phyloP scores from a whole-genome alignment of 2,888 invertebrate genomes.

The Vanessa cardui region DNA sequence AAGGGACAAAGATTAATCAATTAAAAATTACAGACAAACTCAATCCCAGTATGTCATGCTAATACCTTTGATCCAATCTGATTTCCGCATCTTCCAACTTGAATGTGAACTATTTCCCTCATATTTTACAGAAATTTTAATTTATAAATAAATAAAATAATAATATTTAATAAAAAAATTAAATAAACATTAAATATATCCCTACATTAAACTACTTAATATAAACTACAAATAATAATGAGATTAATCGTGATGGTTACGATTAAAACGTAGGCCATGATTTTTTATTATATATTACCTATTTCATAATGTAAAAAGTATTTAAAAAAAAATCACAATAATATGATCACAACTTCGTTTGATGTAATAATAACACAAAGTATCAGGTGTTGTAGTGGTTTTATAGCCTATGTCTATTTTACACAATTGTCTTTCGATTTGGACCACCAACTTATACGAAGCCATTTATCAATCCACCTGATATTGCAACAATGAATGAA shows the following conservation, averaged over 20 bases:
- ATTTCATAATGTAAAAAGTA: too few relatives aligned
- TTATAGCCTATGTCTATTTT: too few relatives aligned
- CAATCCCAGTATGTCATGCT: background rate
- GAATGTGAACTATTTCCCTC: conserved; percentile 92
- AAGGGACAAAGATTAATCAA: conserved; percentile 22
- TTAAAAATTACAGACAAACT: too few relatives aligned
- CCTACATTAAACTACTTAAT: conserved; percentile 57
- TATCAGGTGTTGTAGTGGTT: too few relatives aligned
- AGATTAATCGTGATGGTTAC: background rate
- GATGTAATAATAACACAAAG: too few relatives aligned
- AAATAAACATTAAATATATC: conserved; percentile 49
- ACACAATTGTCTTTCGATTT: too few relatives aligned
- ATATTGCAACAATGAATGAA: too few relatives aligned
- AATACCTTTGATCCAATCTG: conserved; percentile 91
- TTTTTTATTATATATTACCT: too few relatives aligned
- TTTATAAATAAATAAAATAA: conserved; percentile 47
- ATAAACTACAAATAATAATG: conserved; percentile 39
- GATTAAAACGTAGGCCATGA: background rate
- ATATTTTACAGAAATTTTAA: conserved; percentile 74
- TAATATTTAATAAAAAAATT: conserved; percentile 47
- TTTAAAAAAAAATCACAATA: too few relatives aligned
- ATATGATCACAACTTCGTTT: too few relatives aligned
- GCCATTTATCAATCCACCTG: too few relatives aligned
- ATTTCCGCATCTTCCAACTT: conserved; percentile 82
- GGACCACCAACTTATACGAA: too few relatives aligned